Conservation (phyloP, 2,797 vertebrate species). For the Salmo trutta region DNA sequence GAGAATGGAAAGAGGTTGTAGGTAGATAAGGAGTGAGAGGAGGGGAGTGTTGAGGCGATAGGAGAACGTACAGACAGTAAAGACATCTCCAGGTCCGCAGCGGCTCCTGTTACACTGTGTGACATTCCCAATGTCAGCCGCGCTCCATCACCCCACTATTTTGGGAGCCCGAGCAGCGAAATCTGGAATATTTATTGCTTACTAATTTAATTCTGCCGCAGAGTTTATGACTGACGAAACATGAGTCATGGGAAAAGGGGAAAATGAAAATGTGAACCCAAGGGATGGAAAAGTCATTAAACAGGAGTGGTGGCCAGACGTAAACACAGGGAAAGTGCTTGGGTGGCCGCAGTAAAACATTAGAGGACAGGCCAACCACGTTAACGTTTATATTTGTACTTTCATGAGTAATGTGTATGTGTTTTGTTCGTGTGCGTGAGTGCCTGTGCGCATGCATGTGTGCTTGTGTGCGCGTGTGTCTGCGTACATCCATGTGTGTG, state of each 20-base stretch:
- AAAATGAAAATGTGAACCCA: conserved; percentile 6
- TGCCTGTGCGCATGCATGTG: too few species aligned
- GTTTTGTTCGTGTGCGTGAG: too few species aligned
- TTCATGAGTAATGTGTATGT: conserved; percentile 3
- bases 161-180: conserved; percentile 32
- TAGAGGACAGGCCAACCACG: conserved; percentile 53
- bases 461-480: too few species aligned
- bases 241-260: conserved; percentile 37
- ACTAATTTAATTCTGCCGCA: conserved; percentile 60
- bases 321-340: conserved; percentile 47
- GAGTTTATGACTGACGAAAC: conserved; percentile 51
- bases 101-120: background rate
- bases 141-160: conserved; percentile 44
- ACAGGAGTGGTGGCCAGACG: conserved; percentile 52
- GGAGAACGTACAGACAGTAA: background rate
- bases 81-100: background rate
- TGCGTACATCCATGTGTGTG: too few species aligned
- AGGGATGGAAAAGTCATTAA: conserved; percentile 47
- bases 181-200: conserved; percentile 39
- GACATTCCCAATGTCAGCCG: conserved; percentile 17
- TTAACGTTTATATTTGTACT: conserved; percentile 45
- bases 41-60: too few species aligned
- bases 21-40: background rate
- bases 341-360: conserved; percentile 54
- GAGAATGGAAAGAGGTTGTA: background rate